A percentile compares a stretch with the other conserved stretches of the same genome.
phyloP scores from a whole-genome alignment of 2,888 invertebrate genomes.

The Drosophila leonis region DNA sequence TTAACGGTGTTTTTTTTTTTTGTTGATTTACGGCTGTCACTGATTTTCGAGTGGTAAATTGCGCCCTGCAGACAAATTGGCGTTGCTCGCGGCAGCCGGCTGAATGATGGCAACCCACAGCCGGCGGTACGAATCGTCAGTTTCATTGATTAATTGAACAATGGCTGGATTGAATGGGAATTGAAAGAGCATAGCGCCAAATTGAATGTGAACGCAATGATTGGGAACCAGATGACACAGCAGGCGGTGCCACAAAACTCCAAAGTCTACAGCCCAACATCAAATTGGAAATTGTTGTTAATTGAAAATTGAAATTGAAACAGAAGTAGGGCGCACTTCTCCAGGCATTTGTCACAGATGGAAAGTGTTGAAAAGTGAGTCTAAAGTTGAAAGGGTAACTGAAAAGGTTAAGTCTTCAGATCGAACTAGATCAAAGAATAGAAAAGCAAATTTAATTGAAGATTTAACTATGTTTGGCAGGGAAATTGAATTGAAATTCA shows the following conservation, averaged over 20 bases:
- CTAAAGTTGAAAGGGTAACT: constrained; percentile 8
- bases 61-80: constrained; percentile 60
- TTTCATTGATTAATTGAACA: constrained; percentile 62
- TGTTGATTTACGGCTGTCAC: constrained; percentile 56
- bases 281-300: constrained; percentile 15
- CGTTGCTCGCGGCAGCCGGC: constrained; percentile 20
- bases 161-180: constrained; percentile 22
- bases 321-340: constrained; percentile 10
- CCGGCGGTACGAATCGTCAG: constrained; percentile 44
- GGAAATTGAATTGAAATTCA: background rate
- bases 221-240: constrained; percentile 62
- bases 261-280: constrained; percentile 1
- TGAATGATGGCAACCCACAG: constrained; percentile 38
- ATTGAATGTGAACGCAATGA: constrained; percentile 40
- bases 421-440: background rate
- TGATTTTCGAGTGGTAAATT: constrained; percentile 51
- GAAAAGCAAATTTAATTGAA: background rate
- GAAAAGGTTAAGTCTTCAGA: background rate
- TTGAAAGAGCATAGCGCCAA: constrained; percentile 36
- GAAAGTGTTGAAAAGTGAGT: constrained; percentile 23
- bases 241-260: constrained; percentile 39
- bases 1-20: constrained; percentile 30
- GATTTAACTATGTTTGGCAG: too few relatives aligned
- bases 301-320: constrained; percentile 20
- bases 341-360: constrained; percentile 16